phyloP scores from a whole-genome alignment of 2,113 vertebrate species.

The Phaetusa simplex region DNA sequence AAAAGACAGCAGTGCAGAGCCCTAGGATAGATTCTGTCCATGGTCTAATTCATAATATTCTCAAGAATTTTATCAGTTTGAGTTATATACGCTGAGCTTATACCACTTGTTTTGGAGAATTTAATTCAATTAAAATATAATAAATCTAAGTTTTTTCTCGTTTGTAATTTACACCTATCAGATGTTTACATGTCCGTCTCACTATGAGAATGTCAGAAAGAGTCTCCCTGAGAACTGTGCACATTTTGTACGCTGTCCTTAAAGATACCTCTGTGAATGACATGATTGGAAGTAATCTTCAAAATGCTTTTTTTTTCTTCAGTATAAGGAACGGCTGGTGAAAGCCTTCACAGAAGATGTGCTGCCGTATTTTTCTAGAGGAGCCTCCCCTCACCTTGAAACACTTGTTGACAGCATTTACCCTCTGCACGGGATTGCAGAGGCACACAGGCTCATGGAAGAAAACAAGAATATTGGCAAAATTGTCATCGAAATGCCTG shows the following conservation, averaged over 20 bases:
- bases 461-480: conserved; percentile 83
- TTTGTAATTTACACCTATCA: neutral
- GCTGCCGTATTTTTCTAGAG: conserved; percentile 75
- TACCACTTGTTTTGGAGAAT: neutral
- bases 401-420: conserved; percentile 79
- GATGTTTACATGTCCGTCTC: neutral
- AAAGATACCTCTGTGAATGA: neutral
- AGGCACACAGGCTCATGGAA: conserved; percentile 82
- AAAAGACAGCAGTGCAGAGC: neutral
- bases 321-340: conserved; percentile 85
- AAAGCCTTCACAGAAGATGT: conserved; percentile 71
- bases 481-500: conserved; percentile 76
- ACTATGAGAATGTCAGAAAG: neutral
- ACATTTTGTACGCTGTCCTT: rapidly evolving
- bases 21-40: neutral
- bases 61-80: neutral
- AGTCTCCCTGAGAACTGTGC: neutral
- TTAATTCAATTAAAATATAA: neutral
- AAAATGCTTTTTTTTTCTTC: neutral
- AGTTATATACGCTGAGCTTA: neutral
- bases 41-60: neutral
- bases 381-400: conserved; percentile 35
- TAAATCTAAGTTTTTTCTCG: neutral
- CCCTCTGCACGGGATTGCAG: conserved; percentile 69
- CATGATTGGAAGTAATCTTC: neutral